Percentiles rank a stretch among this genome's conserved stretches.
These are phyloP conservation scores for Alosa alosa DNA, from an alignment of 2,113 vertebrate species.

Conservation along the genomic window DNA sequence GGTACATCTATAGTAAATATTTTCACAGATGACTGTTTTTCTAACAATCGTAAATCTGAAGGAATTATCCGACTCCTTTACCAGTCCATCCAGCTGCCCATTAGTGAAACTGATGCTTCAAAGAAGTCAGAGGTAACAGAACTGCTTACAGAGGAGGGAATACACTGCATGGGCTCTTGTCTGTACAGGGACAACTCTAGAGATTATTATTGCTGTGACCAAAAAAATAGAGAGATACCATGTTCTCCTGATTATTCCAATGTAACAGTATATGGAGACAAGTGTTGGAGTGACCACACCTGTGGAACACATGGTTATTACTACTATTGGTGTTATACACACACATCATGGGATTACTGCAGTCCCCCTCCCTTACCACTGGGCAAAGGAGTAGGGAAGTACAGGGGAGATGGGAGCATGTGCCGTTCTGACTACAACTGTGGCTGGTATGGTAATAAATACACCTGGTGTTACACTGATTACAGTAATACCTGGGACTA, in stretches of 20 bases:
- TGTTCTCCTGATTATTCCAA: constrained; percentile 38
- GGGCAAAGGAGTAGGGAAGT: background rate
- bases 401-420: background rate
- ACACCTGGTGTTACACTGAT: constrained; percentile 36
- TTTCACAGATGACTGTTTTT: constrained; percentile 17
- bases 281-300: constrained; percentile 16
- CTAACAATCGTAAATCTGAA: background rate
- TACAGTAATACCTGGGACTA: background rate
- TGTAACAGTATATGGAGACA: background rate
- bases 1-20: background rate
- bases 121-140: background rate
- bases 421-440: constrained; percentile 30
- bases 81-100: background rate
- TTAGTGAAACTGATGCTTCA: background rate
- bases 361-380: constrained; percentile 22
- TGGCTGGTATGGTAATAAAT: background rate
- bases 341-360: constrained; percentile 22
- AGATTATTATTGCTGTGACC: constrained; percentile 16
- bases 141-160: rapidly evolving
- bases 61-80: rapidly evolving
- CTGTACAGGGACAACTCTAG: background rate
- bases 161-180: constrained; percentile 1
- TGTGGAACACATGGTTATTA: constrained; percentile 20
- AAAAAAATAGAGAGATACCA: background rate
- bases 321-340: constrained; percentile 35